These are phyloP conservation scores for Penelope pileata DNA, from an alignment of 2,113 vertebrate genomes.

Conservation along the genomic window DNA sequence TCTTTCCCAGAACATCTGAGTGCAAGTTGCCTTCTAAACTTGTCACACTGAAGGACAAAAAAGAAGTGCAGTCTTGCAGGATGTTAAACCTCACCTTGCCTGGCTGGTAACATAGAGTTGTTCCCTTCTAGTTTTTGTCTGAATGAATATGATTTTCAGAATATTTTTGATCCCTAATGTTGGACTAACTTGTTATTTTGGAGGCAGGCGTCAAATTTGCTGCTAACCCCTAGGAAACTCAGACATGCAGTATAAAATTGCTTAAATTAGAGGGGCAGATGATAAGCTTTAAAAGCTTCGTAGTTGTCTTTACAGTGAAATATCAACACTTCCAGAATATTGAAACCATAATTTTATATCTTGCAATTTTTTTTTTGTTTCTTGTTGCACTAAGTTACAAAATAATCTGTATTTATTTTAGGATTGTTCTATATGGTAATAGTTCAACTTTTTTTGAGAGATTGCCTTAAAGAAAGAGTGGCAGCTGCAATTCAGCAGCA, in stretches of 20 bases:
- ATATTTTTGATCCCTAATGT: neutral
- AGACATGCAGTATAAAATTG: neutral
- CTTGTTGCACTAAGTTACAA: neutral
- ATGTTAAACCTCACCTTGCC: neutral
- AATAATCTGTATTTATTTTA: neutral
- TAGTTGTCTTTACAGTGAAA: neutral
- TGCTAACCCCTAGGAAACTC: neutral
- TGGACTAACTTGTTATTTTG: neutral
- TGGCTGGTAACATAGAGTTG: neutral
- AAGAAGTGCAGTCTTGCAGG: neutral
- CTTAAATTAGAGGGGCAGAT: constrained; percentile 15
- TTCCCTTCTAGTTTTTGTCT: neutral
- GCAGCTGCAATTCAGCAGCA: constrained; percentile 6
- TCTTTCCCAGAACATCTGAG: neutral
- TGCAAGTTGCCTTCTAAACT: neutral
- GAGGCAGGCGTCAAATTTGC: neutral
- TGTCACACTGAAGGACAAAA: neutral
- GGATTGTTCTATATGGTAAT: neutral
- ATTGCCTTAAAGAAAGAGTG: neutral
- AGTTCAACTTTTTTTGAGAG: neutral
- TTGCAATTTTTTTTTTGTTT: neutral
- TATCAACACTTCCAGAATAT: neutral
- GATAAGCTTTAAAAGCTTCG: neutral
- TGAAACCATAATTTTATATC: neutral
- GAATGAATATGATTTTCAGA: neutral